A percentile compares a stretch with the other conserved stretches of the same genome.
phyloP scores from a whole-genome alignment of 2,888 invertebrate species.

The Arge pagana region DNA sequence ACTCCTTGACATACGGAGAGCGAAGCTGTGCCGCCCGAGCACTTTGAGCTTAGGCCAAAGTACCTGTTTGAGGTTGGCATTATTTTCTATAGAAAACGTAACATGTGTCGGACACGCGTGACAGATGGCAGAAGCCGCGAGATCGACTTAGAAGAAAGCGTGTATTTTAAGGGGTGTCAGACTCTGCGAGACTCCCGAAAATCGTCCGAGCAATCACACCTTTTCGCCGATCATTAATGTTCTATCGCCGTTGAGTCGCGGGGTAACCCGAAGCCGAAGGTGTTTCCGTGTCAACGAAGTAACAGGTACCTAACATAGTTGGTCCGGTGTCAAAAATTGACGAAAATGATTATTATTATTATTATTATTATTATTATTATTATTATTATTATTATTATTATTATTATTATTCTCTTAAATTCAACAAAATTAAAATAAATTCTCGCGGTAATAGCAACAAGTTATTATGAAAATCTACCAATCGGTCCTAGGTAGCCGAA shows the following conservation, averaged over 20 bases:
- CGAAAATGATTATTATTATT: no score
- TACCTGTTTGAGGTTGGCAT: constrained; percentile 32
- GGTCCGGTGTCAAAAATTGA: no score
- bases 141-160: constrained; percentile 1
- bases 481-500: no score
- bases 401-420: no score
- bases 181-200: constrained; percentile 2
- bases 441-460: no score
- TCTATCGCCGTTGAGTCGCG: constrained; percentile 17
- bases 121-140: constrained; percentile 45
- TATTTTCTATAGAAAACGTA: constrained; percentile 40
- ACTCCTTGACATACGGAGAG: constrained; percentile 50
- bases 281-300: constrained; percentile 3
- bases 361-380: no score
- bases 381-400: no score
- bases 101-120: constrained; percentile 48
- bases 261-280: constrained; percentile 13
- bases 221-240: constrained; percentile 18
- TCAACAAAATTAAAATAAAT: no score
- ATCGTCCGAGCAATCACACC: constrained; percentile 13
- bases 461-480: no score
- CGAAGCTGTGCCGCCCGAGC: constrained; percentile 33
- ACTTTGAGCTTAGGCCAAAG: constrained; percentile 15
- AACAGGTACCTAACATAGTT: no score
- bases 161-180: constrained; percentile 2